Evolutionary conservation across 2,113 vertebrate species (phyloP), one percentile per base, ranked within the genome.

Genomic region (Microcebus lehilahytsara): DNA sequence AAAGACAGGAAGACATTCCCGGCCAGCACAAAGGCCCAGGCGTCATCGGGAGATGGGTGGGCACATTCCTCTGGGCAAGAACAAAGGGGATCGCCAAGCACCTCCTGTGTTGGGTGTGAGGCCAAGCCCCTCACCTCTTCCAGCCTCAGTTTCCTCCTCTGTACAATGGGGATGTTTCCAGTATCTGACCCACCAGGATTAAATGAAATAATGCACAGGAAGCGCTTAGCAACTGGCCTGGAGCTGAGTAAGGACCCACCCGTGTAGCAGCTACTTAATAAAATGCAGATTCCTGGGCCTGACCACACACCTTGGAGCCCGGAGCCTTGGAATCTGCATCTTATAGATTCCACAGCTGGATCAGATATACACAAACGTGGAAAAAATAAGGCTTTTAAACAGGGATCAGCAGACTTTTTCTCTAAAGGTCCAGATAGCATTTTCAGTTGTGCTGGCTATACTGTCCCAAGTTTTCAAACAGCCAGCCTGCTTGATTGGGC

Each of bases 1-100:
- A 96, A 97, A 97, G 96, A 83, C 97, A 96, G 97, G 97, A 98
- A 97, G 95, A 46, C 93, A 46, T 94, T 94, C 91, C 9, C 11
- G 84, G 32, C 81, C 74, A 42, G 95, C 93, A 97, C 97, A 97
- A 98, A 97, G 89, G 96, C 62, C 56, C 67, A 22, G 66, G 97
- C 97, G 97, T 97, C 96, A 95, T 85, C 71, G 16, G 91, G 9
- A 85, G 89, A 27, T 9, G 46, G 72, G 91, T n/a, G 92, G 89
- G 84, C 86, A 25, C 96, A 93, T 96, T 95, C 92, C 91, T 94
- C 80, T 51, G 64, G 69, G 2, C 10, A 23, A 56, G 42, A 79
- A 94, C 91, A 78, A 72, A 95, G 67, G 62, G 71, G 51, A 69
- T 56, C 66, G 4, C 1, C 78, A 9, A 58, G 89, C 42, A 11